Base-by-base conservation (phyloP, 2,113 vertebrate species). In the Notiomystis cincta region DNA sequence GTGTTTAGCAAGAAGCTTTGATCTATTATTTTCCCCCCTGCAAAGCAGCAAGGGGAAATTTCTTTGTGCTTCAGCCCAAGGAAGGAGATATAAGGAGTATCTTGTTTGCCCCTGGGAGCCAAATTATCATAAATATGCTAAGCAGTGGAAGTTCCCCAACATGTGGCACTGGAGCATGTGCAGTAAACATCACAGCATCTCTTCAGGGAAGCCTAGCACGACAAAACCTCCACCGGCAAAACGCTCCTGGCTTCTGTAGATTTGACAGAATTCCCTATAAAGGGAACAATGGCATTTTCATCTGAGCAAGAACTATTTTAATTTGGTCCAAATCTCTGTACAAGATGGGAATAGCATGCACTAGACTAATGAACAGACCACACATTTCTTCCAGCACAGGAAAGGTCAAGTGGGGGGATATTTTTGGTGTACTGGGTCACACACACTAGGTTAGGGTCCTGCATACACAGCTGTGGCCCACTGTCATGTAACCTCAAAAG, bases 101-200 rank as follows among this genome's bases (percentile, higher is more conserved):
- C 69, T 65, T 27, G 51, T 71, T 89, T 84, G 73, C 91, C 91
- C 78, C 61, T 89, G 93, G 93, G 96, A 94, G 35, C 16, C 48
- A 50, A 78, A 96, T 94, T 94, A 95, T 23, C 94, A 96, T 95
- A 96, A 95, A 87, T 95, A 97, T 87, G 93, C 91, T 95, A 96
- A 96, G 91, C 89, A 96, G 91, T 17, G 53, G n/a, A 48, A 95
- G 85, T 56, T 95, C 83, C 91, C 92, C 95, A 95, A 95, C 91
- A 91, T 89, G 94, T 93, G 91, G 89, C 91, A 87, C 77, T 38
- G 54, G 83, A 91, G 73, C 91, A 89, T 28, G 77, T 94, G 93
- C 94, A 91, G 62, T 47, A 56, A 93, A 92, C 90, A 92, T 70
- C 83, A 81, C 56, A 91, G 85, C 9, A 2, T 44, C 88, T 90